These are phyloP conservation scores for Heterotis niloticus DNA, from an alignment of 2,113 vertebrate species.

Conservation along the genomic window DNA sequence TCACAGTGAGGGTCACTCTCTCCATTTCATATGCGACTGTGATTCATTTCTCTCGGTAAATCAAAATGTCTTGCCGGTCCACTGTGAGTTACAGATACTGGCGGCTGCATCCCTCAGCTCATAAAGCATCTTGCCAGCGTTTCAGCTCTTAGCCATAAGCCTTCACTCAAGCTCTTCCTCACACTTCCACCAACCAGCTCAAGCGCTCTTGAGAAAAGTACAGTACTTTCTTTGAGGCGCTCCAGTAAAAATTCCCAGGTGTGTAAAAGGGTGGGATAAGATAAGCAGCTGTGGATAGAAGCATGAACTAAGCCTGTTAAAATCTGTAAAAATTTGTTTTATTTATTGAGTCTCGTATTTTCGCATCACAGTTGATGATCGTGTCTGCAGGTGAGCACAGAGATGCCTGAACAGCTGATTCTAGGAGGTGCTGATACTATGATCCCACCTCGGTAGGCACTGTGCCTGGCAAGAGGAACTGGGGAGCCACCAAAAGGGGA, in stretches of 20 bases:
- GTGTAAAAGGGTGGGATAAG: too few species aligned
- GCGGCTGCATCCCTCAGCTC: background rate
- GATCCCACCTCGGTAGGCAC: too few species aligned
- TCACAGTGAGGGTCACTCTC: background rate
- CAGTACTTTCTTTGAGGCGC: too few species aligned
- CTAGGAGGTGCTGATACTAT: background rate
- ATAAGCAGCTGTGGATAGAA: too few species aligned
- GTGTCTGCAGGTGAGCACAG: background rate
- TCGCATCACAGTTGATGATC: background rate
- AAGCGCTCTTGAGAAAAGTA: too few species aligned
- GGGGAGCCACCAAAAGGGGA: background rate
- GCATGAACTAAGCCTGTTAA: too few species aligned
- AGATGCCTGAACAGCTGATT: background rate
- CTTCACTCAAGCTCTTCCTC: background rate
- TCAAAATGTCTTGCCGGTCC: constrained; percentile 8
- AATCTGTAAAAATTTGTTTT: too few species aligned
- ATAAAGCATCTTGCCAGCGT: background rate
- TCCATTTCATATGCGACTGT: constrained; percentile 10
- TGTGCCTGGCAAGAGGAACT: background rate
- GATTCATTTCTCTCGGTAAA: constrained; percentile 13
- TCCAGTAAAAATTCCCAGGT: too few species aligned
- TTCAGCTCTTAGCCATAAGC: background rate
- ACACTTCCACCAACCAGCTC: too few species aligned
- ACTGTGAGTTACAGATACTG: constrained; percentile 14
- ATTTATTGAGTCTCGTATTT: background rate